Evolutionary conservation across 1,140 invertebrate species (phyloP), one percentile per base, ranked within the genome.

Genomic region (Cataglyphis hispanica): DNA sequence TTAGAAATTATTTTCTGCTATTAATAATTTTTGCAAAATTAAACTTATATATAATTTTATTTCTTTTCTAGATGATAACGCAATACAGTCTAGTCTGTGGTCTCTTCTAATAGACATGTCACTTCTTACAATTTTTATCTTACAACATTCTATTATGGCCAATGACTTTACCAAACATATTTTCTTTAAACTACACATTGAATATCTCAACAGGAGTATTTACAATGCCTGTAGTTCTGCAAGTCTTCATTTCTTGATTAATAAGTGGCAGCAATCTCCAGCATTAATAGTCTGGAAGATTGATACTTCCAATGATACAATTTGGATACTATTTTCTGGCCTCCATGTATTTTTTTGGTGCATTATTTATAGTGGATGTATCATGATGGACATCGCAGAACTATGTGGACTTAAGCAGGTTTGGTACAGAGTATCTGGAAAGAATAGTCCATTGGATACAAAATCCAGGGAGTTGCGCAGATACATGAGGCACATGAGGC

Each of bases 321-420:
- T 95, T 5, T 96, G 94, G 94, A 93, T 94, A 85, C 72, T 94
- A 10, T 96, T 96, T 87, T 90, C 93, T 7, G 78, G 92, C 7
- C 87, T 95, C 22, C 96, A 97, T 89, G 80, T 92, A 3, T 37
- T 96, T n/a, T 95, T 95, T 43, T 97, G 96, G 96, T 90, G 95
- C 25, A 92, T 96, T n/a, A 96, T 97, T 67, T 96, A 96, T 88
- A 95, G 96, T 77, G 96, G 96, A 4, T 96, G 95, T 85, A 91
- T 96, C 22, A 96, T 96, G 91, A 96, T 96, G 95, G 96, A 97
- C 92, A 94, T 96, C 11, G 94, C 95, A 13, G 96, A 97, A 88
- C 89, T 97, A 1, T 81, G 95, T 31, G 96, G 96, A 10, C 87
- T 97, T 2, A 97, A 96, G 87, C 96, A 97, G 89, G 94, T 96